These are phyloP conservation scores for Temnothorax ravouxi DNA, from an alignment of 2,888 invertebrate species.

Conservation along the genomic window DNA sequence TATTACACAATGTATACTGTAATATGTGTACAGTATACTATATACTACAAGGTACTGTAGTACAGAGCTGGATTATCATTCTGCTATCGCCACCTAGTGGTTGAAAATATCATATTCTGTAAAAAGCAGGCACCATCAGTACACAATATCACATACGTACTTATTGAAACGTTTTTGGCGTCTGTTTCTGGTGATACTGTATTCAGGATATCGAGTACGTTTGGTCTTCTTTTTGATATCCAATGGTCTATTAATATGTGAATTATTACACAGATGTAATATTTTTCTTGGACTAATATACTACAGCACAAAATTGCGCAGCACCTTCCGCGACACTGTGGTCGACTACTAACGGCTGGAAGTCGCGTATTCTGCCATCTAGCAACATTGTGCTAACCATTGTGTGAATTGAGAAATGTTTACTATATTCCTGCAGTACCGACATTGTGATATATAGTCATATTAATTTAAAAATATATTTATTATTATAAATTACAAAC, in stretches of 20 bases:
- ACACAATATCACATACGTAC: conserved; percentile 33
- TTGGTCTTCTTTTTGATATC: neutral
- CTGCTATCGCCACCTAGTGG: conserved; percentile 29
- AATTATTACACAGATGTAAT: neutral
- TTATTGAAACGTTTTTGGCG: neutral
- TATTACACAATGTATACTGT: neutral
- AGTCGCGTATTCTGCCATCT: conserved; percentile 29
- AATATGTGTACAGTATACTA: neutral
- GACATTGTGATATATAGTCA: neutral
- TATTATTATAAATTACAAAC: neutral
- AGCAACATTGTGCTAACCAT: neutral
- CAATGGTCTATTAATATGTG: neutral
- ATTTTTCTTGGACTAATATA: neutral
- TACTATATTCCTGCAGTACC: neutral
- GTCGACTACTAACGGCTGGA: conserved; percentile 27
- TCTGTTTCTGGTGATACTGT: neutral
- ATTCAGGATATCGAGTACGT: neutral
- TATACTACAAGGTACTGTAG: neutral
- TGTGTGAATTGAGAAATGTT: neutral
- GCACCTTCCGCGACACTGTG: neutral
- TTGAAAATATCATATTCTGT: neutral
- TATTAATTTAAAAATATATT: conserved; percentile 10
- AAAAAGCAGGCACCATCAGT: conserved; percentile 13
- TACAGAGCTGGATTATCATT: neutral
- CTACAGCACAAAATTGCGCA: neutral